Evolutionary conservation across 2,888 invertebrate genomes (phyloP).

Genomic region (Clostera curtula): DNA sequence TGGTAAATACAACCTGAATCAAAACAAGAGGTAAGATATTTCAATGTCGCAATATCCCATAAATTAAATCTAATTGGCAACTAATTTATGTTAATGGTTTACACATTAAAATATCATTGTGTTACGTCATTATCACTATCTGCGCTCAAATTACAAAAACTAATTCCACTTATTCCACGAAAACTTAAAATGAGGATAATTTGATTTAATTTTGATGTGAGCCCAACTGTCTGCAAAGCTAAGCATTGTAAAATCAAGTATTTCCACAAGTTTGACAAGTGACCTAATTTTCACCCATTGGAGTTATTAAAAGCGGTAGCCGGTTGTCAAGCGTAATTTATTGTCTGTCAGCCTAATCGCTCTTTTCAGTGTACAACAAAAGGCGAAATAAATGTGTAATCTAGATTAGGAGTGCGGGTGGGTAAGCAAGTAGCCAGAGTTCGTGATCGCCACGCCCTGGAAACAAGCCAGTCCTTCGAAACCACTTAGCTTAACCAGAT

Average conservation of each 20-base stretch:
- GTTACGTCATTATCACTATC: conserved; percentile 38
- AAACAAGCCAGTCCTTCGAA: conserved; percentile 49
- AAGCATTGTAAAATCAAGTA: no score
- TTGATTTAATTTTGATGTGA: no score
- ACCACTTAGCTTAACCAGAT: conserved; percentile 47
- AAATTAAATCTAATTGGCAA: conserved; percentile 53
- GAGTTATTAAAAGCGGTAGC: conserved; percentile 23
- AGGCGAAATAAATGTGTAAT: conserved; percentile 40
- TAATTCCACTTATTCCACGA: conserved; percentile 20
- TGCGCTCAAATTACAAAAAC: conserved; percentile 12
- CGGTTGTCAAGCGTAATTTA: conserved; percentile 25
- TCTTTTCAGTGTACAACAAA: conserved; percentile 39
- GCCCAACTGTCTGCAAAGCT: no score
- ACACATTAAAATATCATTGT: conserved; percentile 54
- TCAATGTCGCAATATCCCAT: conserved; percentile 45
- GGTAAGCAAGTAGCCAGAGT: conserved; percentile 25
- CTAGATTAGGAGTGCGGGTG: conserved; percentile 32
- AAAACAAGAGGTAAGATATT: conserved; percentile 28
- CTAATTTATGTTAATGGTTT: conserved; percentile 61
- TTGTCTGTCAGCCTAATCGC: conserved; percentile 22
- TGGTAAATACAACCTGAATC: conserved; percentile 15
- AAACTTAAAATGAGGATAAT: conserved; percentile 16
- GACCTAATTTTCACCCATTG: no score
- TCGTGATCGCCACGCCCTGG: conserved; percentile 66
- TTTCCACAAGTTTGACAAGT: no score